These are phyloP conservation scores for Polydrusus tereticollis DNA, from an alignment of 2,888 invertebrate genomes.

Conservation along the genomic window DNA sequence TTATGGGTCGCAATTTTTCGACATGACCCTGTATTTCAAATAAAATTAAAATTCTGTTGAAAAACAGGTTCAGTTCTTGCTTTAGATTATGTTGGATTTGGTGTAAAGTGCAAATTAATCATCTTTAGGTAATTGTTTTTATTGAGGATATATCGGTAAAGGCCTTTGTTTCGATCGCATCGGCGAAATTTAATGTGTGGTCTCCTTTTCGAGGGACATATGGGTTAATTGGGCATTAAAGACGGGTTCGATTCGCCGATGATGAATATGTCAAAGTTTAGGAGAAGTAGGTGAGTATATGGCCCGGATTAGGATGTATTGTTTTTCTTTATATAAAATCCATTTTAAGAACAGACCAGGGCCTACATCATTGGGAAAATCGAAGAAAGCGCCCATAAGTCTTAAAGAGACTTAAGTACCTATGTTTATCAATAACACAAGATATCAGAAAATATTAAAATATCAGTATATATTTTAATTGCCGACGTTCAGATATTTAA, in stretches of 20 bases:
- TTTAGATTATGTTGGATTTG: conserved; percentile 38
- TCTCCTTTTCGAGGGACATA: conserved; percentile 15
- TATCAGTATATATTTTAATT: too few relatives aligned
- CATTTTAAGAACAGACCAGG: background rate
- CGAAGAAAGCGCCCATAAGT: too few relatives aligned
- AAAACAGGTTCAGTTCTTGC: conserved; percentile 29
- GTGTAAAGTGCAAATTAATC: conserved; percentile 46
- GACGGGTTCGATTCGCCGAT: background rate
- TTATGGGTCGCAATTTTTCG: background rate
- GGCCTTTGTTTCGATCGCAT: conserved; percentile 20
- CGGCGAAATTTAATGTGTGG: conserved; percentile 13
- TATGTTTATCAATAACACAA: too few relatives aligned
- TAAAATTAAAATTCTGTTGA: conserved; percentile 6
- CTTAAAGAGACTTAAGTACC: too few relatives aligned
- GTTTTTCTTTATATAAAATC: background rate
- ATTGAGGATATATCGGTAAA: conserved; percentile 20
- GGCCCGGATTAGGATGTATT: background rate
- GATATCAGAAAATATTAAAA: too few relatives aligned
- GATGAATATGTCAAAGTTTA: background rate
- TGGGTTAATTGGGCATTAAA: conserved; percentile 40
- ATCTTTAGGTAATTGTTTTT: conserved; percentile 37
- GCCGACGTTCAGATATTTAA: too few relatives aligned
- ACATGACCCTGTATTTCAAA: background rate
- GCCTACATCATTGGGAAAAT: too few relatives aligned
- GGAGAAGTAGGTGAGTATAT: background rate